Percentiles rank a stretch among this genome's conserved stretches.
phyloP scores from a whole-genome alignment of 1,140 invertebrate genomes.

The Acromyrmex charruanus region DNA sequence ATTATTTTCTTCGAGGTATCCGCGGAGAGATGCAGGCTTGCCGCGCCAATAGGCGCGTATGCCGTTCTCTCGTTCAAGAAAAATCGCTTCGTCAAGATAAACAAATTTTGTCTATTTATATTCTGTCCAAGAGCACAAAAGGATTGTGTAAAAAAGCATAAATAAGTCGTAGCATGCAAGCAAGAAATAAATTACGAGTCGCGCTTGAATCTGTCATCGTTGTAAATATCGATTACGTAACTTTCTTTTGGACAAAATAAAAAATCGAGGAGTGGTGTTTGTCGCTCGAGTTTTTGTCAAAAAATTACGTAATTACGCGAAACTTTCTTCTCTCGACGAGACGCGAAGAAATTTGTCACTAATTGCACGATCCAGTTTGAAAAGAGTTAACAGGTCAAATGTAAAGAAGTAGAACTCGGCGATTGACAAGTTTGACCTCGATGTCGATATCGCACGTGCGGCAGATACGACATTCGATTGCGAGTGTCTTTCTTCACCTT shows the following conservation, averaged over 20 bases:
- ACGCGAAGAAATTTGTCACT: not conserved
- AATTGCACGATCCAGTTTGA: not conserved
- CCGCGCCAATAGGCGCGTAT: not conserved
- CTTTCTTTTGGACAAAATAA: not conserved
- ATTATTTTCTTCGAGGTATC: slow-evolving; percentile 50
- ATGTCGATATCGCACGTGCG: not conserved
- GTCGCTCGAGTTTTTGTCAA: not conserved
- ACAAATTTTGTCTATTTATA: not conserved
- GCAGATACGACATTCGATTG: not conserved
- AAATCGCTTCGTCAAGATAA: slow-evolving; percentile 14
- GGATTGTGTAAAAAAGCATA: not conserved
- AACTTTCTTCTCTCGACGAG: not conserved
- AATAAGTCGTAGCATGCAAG: not conserved
- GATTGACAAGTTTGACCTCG: not conserved
- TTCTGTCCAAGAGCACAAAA: not conserved
- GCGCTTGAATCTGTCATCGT: not conserved
- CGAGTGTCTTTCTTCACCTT: not conserved
- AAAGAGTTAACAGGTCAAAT: not conserved
- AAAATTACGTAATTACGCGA: not conserved
- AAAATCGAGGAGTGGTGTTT: not conserved
- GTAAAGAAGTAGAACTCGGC: not conserved
- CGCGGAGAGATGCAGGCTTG: not conserved
- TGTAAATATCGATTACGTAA: not conserved
- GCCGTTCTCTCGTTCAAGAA: not conserved
- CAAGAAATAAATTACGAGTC: not conserved